These are phyloP conservation scores for Rhagonycha fulva DNA, from an alignment of 2,888 invertebrate species.

Conservation along the genomic window DNA sequence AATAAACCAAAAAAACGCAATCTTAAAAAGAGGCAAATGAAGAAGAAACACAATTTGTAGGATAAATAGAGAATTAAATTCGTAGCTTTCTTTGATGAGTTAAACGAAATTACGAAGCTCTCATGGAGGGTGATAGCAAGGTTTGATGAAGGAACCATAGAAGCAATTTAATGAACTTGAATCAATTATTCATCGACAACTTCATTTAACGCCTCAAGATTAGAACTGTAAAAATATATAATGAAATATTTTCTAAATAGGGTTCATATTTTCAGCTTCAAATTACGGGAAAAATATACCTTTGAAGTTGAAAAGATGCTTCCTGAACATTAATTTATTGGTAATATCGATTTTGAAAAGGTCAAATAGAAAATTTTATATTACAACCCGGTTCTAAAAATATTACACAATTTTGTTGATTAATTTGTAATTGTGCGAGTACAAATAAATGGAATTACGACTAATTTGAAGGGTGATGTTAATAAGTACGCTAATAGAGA, in stretches of 20 bases:
- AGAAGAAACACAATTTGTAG: conserved; percentile 10
- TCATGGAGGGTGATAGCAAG: not conserved
- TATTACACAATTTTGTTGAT: not conserved
- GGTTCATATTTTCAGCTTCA: not conserved
- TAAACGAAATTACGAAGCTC: conserved; percentile 13
- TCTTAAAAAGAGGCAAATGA: not conserved
- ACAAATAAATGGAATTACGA: not conserved
- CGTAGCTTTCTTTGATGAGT: conserved; percentile 17
- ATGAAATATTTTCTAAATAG: not conserved
- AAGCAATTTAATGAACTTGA: conserved; percentile 23
- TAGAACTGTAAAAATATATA: not conserved
- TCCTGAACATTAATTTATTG: not conserved
- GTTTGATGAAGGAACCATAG: conserved; percentile 13
- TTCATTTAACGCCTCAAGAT: conserved; percentile 9
- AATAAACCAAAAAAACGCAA: not conserved
- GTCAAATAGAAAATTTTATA: not conserved
- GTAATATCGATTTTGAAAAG: not conserved
- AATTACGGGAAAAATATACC: not conserved
- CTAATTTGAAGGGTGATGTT: not conserved
- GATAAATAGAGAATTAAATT: conserved; percentile 11
- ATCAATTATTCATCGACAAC: conserved; percentile 24
- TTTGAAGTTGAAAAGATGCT: not conserved
- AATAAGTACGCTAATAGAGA: not conserved
- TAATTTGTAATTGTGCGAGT: not conserved
- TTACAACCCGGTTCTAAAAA: not conserved